A percentile compares a stretch with the other conserved stretches of the same genome.
phyloP scores from a whole-genome alignment of 2,113 vertebrate species.

The Isurus oxyrinchus region DNA sequence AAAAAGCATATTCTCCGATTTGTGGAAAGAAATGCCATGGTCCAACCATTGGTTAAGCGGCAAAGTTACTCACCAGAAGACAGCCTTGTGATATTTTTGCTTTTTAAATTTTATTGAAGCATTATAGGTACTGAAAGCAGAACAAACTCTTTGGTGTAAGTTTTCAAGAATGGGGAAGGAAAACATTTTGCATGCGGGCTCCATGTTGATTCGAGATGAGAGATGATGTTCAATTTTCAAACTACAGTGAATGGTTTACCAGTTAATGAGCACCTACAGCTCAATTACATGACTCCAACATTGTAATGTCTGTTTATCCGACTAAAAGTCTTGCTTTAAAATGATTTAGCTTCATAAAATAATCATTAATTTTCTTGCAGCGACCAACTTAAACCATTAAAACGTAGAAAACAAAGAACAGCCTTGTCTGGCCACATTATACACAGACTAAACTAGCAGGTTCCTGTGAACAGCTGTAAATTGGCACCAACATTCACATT shows the following conservation, averaged over 20 bases:
- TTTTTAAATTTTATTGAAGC: neutral
- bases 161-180: slow-evolving; percentile 6
- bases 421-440: neutral
- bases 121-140: slow-evolving; percentile 11
- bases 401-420: neutral
- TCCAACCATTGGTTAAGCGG: neutral
- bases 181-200: neutral
- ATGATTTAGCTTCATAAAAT: neutral
- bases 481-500: neutral
- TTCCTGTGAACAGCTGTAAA: neutral
- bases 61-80: neutral
- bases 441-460: neutral
- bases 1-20: neutral
- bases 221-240: neutral
- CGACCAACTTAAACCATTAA: neutral
- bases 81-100: neutral
- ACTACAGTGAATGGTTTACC: neutral
- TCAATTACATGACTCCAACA: neutral
- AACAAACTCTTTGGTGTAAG: neutral
- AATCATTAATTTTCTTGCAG: neutral
- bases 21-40: neutral
- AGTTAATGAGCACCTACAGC: neutral
- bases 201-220: neutral
- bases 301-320: neutral
- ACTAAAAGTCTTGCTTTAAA: neutral